These are phyloP conservation scores for Catharus bicknelli DNA, from an alignment of 2,113 vertebrate species.

Conservation along the genomic window DNA sequence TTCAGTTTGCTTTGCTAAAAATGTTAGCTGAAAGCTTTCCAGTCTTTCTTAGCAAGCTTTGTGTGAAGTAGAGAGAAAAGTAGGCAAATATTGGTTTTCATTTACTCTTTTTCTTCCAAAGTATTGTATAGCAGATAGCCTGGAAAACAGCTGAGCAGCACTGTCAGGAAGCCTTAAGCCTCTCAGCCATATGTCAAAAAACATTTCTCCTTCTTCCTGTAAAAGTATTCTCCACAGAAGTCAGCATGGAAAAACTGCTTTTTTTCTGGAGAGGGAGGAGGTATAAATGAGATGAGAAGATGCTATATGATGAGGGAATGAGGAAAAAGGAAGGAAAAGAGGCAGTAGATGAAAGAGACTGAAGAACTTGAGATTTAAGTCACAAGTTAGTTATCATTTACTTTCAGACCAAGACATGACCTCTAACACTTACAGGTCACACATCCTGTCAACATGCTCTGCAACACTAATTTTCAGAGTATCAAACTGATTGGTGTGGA, in stretches of 20 bases:
- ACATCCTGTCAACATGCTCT: neutral
- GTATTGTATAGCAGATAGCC: neutral
- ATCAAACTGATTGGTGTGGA: neutral
- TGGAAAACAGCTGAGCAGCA: neutral
- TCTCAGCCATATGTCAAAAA: neutral
- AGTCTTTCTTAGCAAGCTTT: neutral
- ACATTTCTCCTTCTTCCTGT: neutral
- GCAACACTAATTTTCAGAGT: neutral
- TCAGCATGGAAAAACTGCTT: neutral
- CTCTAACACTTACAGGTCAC: neutral
- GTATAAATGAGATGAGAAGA: neutral
- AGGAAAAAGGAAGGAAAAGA: neutral
- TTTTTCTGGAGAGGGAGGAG: neutral
- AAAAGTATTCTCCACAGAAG: neutral
- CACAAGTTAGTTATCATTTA: neutral
- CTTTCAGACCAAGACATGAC: neutral
- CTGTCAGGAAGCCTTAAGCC: neutral
- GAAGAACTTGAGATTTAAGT: neutral
- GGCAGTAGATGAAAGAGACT: neutral
- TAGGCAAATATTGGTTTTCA: neutral
- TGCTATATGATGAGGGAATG: neutral
- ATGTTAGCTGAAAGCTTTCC: slow-evolving; percentile 7
- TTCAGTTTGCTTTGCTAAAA: neutral
- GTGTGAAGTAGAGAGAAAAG: neutral
- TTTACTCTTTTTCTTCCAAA: neutral